phyloP scores from a whole-genome alignment of 2,113 vertebrate genomes.

The Neogale vison region DNA sequence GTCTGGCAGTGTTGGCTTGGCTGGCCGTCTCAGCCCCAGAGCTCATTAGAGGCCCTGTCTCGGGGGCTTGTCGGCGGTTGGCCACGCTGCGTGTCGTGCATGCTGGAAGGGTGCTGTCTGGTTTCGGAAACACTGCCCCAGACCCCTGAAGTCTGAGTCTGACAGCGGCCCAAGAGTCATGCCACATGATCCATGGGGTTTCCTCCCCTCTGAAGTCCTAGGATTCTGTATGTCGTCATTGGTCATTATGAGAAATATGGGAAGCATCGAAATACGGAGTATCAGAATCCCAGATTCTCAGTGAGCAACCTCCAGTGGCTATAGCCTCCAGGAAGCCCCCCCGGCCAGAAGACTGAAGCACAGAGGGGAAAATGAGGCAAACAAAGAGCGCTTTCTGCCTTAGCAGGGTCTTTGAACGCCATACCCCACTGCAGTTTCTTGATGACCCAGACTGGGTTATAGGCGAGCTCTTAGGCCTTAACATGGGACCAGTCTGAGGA shows the following conservation, averaged over 20 bases:
- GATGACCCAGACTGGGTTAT: neutral
- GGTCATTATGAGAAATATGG: neutral
- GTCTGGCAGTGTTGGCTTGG: too few relatives aligned
- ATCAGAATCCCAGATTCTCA: neutral
- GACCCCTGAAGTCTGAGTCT: neutral
- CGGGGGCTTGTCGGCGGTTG: neutral
- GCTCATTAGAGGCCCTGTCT: neutral
- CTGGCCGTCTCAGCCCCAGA: neutral
- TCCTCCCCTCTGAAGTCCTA: neutral
- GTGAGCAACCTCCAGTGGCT: neutral
- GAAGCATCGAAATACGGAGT: neutral
- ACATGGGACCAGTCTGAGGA: neutral
- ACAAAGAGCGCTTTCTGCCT: neutral
- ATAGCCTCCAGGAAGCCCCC: neutral
- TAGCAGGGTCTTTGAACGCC: neutral
- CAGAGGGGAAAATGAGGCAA: neutral
- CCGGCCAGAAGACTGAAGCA: neutral
- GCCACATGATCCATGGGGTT: neutral
- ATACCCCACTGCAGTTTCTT: neutral
- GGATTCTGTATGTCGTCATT: neutral
- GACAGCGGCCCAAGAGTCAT: neutral
- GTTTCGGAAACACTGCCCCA: neutral
- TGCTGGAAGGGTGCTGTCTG: neutral
- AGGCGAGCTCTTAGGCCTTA: neutral
- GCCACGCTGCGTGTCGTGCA: fast-evolving